A percentile compares a stretch with the other conserved stretches of the same genome.
Evolutionary conservation across 2,888 invertebrate species (phyloP).

Genomic region (Polyommatus icarus): DNA sequence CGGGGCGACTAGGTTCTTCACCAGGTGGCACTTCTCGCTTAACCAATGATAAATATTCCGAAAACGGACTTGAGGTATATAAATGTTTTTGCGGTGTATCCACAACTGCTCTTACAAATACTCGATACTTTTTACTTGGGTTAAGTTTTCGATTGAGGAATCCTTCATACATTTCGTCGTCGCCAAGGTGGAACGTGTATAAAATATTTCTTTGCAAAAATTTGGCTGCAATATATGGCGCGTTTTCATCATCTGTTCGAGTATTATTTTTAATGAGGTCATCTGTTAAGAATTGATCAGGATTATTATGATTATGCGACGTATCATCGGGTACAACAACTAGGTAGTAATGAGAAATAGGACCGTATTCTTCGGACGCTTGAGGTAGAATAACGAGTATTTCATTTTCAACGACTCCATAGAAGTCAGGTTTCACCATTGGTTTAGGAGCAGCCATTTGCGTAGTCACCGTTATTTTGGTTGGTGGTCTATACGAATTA

Average conservation of each 20-base stretch:
- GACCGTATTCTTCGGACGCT: slow-evolving; percentile 98
- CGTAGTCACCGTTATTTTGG: slow-evolving; percentile 95
- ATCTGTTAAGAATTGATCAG: slow-evolving; percentile 93
- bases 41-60: slow-evolving; percentile 92
- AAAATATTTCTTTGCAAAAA: slow-evolving; percentile 95
- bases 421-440: slow-evolving; percentile 97
- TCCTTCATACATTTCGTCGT: slow-evolving; percentile 93
- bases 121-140: slow-evolving; percentile 89
- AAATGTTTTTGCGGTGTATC: slow-evolving; percentile 97
- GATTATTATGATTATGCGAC: slow-evolving; percentile 86
- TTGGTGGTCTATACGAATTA: slow-evolving; percentile 91
- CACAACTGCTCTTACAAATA: slow-evolving; percentile 96
- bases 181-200: slow-evolving; percentile 94
- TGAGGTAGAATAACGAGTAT: slow-evolving; percentile 96
- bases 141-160: slow-evolving; percentile 93
- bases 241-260: slow-evolving; percentile 86
- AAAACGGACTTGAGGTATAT: slow-evolving; percentile 96
- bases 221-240: slow-evolving; percentile 96
- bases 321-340: slow-evolving; percentile 97
- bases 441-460: slow-evolving; percentile 98
- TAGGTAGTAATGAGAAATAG: slow-evolving; percentile 97
- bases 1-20: slow-evolving; percentile 91
- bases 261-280: slow-evolving; percentile 88
- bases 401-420: slow-evolving; percentile 92
- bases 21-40: slow-evolving; percentile 94